These are phyloP conservation scores for Aelia acuminata DNA, from an alignment of 2,888 invertebrate genomes.

Conservation along the genomic window DNA sequence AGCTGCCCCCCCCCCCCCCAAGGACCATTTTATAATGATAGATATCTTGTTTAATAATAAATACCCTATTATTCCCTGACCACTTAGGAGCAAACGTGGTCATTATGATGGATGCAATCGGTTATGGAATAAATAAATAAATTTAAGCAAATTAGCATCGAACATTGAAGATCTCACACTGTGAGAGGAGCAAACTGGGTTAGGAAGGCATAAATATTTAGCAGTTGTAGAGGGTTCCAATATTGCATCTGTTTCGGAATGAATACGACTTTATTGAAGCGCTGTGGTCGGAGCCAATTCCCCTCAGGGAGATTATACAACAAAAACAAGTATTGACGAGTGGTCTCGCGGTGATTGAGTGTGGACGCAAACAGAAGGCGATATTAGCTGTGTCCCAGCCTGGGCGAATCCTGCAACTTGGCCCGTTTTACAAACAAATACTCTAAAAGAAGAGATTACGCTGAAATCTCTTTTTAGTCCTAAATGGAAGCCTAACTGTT, in stretches of 20 bases:
- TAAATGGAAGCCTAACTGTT: no score
- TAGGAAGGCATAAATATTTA: conserved; percentile 25
- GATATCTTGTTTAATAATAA: no score
- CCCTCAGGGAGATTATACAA: conserved; percentile 20
- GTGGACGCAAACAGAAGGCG: neutral
- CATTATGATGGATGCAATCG: neutral
- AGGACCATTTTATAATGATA: no score
- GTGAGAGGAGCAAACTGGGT: neutral
- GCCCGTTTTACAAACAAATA: neutral
- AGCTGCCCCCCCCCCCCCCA: no score
- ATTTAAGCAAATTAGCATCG: conserved; percentile 15
- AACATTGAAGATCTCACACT: neutral
- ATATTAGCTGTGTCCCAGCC: neutral
- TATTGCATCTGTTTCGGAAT: conserved; percentile 26
- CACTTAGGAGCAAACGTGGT: no score
- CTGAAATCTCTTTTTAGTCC: no score
- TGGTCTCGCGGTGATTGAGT: neutral
- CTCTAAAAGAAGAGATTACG: neutral
- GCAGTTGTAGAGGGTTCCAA: neutral
- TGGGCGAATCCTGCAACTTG: neutral
- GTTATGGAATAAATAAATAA: conserved; percentile 17
- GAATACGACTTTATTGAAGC: conserved; percentile 21
- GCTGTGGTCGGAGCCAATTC: neutral
- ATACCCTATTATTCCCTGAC: no score
- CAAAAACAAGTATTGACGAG: conserved; percentile 40